Conservation (phyloP, 1,140 invertebrate genomes). For the Drosophila ficusphila region DNA sequence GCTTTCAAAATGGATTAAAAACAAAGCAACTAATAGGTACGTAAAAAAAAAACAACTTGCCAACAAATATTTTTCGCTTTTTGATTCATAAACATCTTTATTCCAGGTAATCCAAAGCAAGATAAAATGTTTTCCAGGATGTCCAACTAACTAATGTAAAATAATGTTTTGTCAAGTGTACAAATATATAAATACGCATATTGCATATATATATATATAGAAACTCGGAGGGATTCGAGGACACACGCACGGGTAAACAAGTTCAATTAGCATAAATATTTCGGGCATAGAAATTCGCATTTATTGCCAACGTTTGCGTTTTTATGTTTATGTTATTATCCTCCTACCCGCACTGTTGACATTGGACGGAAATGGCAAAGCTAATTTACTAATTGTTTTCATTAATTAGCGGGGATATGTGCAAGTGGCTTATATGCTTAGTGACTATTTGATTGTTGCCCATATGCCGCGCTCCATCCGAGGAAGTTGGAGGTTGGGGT, state of each 20-base stretch:
- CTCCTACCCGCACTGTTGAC: slow-evolving; percentile 42
- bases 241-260: slow-evolving; percentile 79
- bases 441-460: slow-evolving; percentile 51
- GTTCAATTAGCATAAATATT: slow-evolving; percentile 80
- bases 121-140: too few relatives aligned
- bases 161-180: background rate
- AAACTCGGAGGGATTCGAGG: slow-evolving; percentile 29
- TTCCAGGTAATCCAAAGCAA: too few relatives aligned
- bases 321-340: slow-evolving; percentile 75
- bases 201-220: slow-evolving; percentile 13
- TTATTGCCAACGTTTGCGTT: slow-evolving; percentile 79
- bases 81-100: too few relatives aligned
- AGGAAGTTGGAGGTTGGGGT: slow-evolving; percentile 22
- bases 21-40: too few relatives aligned
- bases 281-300: slow-evolving; percentile 61
- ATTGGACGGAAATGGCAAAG: slow-evolving; percentile 58
- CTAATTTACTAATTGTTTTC: slow-evolving; percentile 82
- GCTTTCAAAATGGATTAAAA: too few relatives aligned
- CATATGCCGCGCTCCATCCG: slow-evolving; percentile 18
- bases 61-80: too few relatives aligned
- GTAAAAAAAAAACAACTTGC: too few relatives aligned
- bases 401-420: slow-evolving; percentile 69
- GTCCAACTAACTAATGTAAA: too few relatives aligned
- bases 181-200: slow-evolving; percentile 8
- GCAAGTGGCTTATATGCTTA: slow-evolving; percentile 47